Percentiles rank a stretch among this genome's conserved stretches.
Conservation (phyloP, 2,113 vertebrate species). For the Mus spicilegus region DNA sequence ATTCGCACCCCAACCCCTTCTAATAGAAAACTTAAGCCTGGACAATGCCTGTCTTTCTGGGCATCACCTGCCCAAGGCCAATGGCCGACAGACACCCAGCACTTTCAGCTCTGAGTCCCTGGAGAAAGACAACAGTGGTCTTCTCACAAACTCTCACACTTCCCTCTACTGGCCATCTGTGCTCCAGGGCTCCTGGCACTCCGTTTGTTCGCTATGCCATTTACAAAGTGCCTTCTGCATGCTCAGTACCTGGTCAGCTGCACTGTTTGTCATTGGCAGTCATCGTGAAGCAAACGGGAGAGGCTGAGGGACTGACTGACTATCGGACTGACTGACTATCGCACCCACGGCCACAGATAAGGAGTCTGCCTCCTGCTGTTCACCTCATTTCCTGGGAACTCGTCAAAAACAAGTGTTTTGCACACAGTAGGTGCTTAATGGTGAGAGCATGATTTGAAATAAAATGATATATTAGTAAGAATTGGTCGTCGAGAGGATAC, state of each 20-base stretch:
- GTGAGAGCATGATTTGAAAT: neutral
- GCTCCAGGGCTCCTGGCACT: neutral
- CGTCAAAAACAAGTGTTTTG: neutral
- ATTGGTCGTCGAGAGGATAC: neutral
- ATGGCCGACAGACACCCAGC: neutral
- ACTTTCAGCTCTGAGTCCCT: neutral
- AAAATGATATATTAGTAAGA: neutral
- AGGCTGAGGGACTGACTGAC: neutral
- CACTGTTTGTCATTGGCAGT: neutral
- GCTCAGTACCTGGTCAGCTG: neutral
- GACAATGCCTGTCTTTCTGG: neutral
- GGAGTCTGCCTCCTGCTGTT: neutral
- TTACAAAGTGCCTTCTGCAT: neutral
- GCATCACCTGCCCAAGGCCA: neutral
- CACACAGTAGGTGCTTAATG: neutral
- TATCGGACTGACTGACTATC: neutral
- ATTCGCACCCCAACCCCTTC: neutral
- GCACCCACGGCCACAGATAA: fast-evolving
- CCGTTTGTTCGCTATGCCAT: neutral
- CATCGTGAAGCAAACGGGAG: neutral
- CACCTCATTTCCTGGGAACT: neutral
- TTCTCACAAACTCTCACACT: neutral
- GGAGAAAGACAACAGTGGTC: neutral
- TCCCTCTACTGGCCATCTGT: neutral
- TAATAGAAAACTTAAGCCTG: neutral